These are phyloP conservation scores for Saiga tatarica DNA, from an alignment of 2,113 vertebrate genomes.

Conservation along the genomic window DNA sequence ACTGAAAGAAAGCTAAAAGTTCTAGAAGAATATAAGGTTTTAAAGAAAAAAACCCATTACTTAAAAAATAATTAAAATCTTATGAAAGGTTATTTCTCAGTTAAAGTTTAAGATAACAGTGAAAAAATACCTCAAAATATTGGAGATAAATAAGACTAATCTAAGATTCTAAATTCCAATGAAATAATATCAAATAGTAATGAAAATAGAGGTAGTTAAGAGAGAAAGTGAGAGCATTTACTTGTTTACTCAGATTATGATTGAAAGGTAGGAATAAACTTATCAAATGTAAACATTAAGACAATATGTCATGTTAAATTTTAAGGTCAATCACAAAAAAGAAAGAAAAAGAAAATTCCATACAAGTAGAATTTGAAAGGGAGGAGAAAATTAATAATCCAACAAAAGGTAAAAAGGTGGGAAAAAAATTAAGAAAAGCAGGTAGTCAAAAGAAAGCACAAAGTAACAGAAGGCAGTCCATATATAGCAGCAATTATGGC, in stretches of 20 bases:
- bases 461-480: neutral
- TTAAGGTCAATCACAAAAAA: neutral
- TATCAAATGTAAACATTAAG: neutral
- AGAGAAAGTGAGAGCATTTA: neutral
- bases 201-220: neutral
- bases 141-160: neutral
- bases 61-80: conserved; percentile 2
- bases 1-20: neutral
- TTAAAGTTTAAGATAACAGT: neutral
- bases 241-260: neutral
- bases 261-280: neutral
- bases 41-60: neutral
- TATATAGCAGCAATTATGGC: neutral
- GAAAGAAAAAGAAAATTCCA: neutral
- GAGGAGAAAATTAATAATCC: neutral
- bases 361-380: neutral
- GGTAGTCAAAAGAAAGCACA: neutral
- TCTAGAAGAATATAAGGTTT: neutral
- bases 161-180: neutral
- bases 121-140: neutral
- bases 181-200: neutral
- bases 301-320: neutral
- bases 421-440: neutral
- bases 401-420: neutral
- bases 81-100: neutral